phyloP scores from a whole-genome alignment of 2,113 vertebrate genomes.

The Murina feae region DNA sequence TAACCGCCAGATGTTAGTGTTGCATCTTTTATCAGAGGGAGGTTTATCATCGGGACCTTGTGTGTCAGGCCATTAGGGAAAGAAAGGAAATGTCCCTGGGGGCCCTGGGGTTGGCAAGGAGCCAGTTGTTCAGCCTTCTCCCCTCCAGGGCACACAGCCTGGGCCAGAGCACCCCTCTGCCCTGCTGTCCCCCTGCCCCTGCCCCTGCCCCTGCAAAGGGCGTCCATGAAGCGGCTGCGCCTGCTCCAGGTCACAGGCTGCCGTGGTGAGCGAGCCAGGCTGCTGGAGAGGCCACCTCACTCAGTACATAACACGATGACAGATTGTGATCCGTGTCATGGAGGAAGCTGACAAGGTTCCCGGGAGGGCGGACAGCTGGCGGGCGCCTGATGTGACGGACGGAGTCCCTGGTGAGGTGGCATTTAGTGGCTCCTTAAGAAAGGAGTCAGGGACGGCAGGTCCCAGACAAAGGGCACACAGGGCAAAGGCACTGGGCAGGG shows the following conservation, averaged over 20 bases:
- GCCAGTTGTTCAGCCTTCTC: not conserved
- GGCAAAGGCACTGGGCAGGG: not conserved
- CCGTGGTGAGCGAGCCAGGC: not conserved
- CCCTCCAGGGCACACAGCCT: not conserved
- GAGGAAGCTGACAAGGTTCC: slow-evolving; percentile 46
- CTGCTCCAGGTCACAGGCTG: rapidly evolving
- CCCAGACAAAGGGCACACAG: not conserved
- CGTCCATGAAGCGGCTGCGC: rapidly evolving
- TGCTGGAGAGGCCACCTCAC: not conserved
- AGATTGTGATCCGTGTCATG: not conserved
- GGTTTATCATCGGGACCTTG: slow-evolving; percentile 55
- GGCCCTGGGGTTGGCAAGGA: not conserved
- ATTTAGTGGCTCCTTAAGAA: not conserved
- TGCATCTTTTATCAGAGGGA: slow-evolving; percentile 67
- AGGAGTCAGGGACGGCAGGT: not conserved
- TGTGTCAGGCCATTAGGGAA: slow-evolving; percentile 60
- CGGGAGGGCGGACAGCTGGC: not conserved
- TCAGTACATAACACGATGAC: not conserved
- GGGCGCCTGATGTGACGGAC: slow-evolving; percentile 26
- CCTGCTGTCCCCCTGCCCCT: not conserved
- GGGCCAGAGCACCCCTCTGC: not conserved
- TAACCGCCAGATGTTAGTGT: slow-evolving; percentile 72
- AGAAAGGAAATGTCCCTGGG: not conserved
- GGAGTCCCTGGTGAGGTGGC: not conserved
- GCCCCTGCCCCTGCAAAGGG: not conserved